Base-by-base conservation (phyloP, 2,113 vertebrate species). In the Odobenus rosmarus region DNA sequence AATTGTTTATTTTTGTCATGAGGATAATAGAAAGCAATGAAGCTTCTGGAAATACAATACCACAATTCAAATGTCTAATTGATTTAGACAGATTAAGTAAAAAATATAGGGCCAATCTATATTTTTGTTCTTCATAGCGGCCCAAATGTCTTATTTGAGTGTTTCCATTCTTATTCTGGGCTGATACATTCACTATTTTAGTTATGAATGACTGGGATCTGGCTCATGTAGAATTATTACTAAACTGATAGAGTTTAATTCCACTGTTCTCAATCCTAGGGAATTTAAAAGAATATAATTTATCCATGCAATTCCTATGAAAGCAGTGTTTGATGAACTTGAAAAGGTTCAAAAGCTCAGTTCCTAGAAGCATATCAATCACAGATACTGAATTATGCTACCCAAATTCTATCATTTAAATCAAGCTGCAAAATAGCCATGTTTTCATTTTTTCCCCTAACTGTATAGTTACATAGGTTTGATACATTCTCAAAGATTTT, bases 1-100 rank as follows among this genome's bases (percentile, higher is more conserved):
- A 95, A 97, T 96, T 98, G 97, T 98, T 97, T 98, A 97, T 97
- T 98, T 98, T 98, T 97, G 94, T 98, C 96, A 96, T 97, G 94
- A 98, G 96, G 62, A 92, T 97, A 98, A 97, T 26, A 97, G 98
- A 98, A 98, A 98, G 96, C 97, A 98, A 97, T 96, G 69, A 98
- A 97, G 97, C 97, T 98, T 97, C 94, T 95, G 96, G 91, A 99
- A 98, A 97, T 94, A 96, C 88, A 98, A 39, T 10, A 12, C 90
- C 93, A 97, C 2, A 21, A 96, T 97, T 98, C 98, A 98, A 97
- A 97, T 81, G 62, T 76, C 55, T 97, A 98, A 98, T 87, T 97
- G 97, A 98, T 98, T 98, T 96, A 97, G 97, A 97, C 95, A 98
- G 93, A 80, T 96, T 95, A 97, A 97, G 96, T 51, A 97, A 98